Percentiles rank a stretch among this genome's conserved stretches.
These are phyloP conservation scores for Ptilonorhynchus violaceus DNA, from an alignment of 2,113 vertebrate species.

Conservation along the genomic window DNA sequence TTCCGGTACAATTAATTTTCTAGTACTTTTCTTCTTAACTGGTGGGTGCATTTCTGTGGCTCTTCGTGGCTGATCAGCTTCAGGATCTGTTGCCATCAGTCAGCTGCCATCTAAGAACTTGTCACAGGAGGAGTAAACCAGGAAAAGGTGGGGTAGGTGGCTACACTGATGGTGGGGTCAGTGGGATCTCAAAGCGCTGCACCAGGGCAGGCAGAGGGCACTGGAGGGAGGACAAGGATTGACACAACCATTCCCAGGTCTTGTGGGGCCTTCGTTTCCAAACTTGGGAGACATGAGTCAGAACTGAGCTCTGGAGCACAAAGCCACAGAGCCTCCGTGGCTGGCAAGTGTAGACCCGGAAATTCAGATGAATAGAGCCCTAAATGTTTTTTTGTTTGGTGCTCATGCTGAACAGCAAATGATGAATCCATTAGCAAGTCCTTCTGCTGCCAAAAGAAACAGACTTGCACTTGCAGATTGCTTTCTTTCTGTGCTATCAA, in stretches of 20 bases:
- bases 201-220: background rate
- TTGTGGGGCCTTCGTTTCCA: background rate
- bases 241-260: background rate
- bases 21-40: background rate
- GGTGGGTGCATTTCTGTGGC: background rate
- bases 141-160: background rate
- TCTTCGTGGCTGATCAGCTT: background rate
- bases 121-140: background rate
- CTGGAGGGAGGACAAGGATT: background rate
- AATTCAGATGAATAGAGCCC: conserved; percentile 66
- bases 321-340: conserved; percentile 44
- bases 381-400: conserved; percentile 74
- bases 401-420: conserved; percentile 69
- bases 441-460: conserved; percentile 77
- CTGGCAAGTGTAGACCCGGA: conserved; percentile 64
- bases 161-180: background rate
- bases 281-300: conserved; percentile 14
- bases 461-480: conserved; percentile 73
- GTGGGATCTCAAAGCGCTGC: background rate
- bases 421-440: conserved; percentile 74
- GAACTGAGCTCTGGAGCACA: conserved; percentile 26
- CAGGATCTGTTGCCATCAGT: background rate
- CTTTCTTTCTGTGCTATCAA: conserved; percentile 73
- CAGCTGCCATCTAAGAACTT: background rate
- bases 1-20: background rate